phyloP scores from a whole-genome alignment of 1,140 invertebrate species.

The Metaphire vulgaris region DNA sequence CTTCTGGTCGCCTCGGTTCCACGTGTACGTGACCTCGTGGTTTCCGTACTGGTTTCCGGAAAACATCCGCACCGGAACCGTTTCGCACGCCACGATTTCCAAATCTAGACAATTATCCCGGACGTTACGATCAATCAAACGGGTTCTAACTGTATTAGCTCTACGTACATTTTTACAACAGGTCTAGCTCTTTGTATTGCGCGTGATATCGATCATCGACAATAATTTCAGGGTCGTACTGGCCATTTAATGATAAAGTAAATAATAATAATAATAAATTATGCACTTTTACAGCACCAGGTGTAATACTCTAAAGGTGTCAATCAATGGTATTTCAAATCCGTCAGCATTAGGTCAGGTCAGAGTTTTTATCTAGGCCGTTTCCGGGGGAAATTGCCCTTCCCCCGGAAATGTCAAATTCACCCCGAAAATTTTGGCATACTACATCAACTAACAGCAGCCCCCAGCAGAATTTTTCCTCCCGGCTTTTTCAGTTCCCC shows the following conservation, averaged over 20 bases:
- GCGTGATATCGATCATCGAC: neutral
- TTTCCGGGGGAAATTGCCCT: too few species aligned
- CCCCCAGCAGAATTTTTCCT: too few species aligned
- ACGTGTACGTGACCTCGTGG: conserved; percentile 31
- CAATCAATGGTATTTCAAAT: too few species aligned
- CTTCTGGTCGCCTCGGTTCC: conserved; percentile 30
- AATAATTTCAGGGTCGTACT: neutral
- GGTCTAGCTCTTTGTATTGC: neutral
- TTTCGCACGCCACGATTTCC: conserved; percentile 19
- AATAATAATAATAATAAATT: neutral
- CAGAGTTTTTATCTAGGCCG: too few species aligned
- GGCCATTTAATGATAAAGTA: neutral
- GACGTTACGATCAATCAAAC: neutral
- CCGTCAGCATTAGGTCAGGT: too few species aligned
- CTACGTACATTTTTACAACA: neutral
- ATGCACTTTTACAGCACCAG: too few species aligned
- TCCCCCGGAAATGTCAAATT: too few species aligned
- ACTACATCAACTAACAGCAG: too few species aligned
- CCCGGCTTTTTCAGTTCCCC: too few species aligned
- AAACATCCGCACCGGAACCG: conserved; percentile 28
- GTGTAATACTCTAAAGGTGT: too few species aligned
- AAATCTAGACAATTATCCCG: conserved; percentile 13
- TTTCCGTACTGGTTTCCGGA: conserved; percentile 30
- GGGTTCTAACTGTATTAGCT: neutral
- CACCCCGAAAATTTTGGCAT: too few species aligned